These are phyloP conservation scores for Erythrocercus mccallii DNA, from an alignment of 2,113 vertebrate genomes.

Conservation along the genomic window DNA sequence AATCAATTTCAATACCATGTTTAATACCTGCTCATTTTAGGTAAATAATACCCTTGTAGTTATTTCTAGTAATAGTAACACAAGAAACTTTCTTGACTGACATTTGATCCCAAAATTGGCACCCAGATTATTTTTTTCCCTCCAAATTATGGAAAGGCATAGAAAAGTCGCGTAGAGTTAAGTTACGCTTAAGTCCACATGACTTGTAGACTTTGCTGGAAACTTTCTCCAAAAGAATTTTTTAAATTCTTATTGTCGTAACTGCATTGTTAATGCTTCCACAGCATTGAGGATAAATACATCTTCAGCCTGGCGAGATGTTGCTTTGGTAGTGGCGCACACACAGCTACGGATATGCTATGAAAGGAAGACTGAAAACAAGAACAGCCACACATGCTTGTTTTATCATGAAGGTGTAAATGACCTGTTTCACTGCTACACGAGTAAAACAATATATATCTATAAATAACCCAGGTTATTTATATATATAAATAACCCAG, in stretches of 20 bases:
- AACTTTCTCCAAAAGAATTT: not conserved
- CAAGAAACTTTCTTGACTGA: not conserved
- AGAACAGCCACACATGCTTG: not conserved
- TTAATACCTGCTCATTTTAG: not conserved
- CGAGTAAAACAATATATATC: accelerated
- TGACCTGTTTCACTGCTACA: accelerated
- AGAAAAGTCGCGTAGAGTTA: accelerated
- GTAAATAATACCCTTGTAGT: not conserved
- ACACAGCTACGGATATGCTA: accelerated
- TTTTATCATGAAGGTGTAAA: not conserved
- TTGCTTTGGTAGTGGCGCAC: accelerated
- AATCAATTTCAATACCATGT: not conserved
- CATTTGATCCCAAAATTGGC: not conserved
- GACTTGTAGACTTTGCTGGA: not conserved
- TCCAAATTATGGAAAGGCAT: not conserved
- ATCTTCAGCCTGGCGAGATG: accelerated
- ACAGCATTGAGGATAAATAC: not conserved
- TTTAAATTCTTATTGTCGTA: not conserved
- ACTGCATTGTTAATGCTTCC: not conserved
- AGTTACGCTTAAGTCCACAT: not conserved
- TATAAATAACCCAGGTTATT: no score
- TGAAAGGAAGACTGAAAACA: not conserved
- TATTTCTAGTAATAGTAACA: not conserved
- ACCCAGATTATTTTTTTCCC: not conserved
- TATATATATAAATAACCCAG: accelerated